phyloP scores from a whole-genome alignment of 2,797 vertebrate species.

The Protonibea diacanthus region DNA sequence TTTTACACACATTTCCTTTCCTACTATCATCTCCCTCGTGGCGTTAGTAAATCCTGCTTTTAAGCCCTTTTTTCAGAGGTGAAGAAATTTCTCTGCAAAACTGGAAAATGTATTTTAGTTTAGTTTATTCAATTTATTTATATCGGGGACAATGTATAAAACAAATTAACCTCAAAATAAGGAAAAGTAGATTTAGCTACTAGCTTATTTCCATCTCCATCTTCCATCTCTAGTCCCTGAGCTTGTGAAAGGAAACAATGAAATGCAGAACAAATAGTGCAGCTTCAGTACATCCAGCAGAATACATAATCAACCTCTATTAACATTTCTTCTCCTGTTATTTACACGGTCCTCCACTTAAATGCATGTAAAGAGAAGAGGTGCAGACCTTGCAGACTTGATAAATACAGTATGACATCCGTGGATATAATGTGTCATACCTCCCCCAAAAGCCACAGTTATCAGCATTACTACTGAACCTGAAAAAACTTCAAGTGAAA shows the following conservation, averaged over 20 bases:
- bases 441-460: constrained; percentile 3
- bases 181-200: too few species aligned
- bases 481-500: constrained; percentile 19
- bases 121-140: too few species aligned
- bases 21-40: neutral
- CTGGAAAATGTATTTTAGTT: neutral
- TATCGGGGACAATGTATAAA: too few species aligned
- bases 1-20: neutral
- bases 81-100: neutral
- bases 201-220: too few species aligned
- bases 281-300: neutral
- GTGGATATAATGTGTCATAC: neutral
- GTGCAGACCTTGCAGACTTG: neutral
- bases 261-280: neutral
- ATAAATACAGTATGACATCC: neutral
- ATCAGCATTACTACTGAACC: constrained; percentile 17
- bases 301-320: neutral
- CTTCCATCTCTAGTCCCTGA: too few species aligned
- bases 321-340: neutral
- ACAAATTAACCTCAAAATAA: too few species aligned
- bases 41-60: neutral
- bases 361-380: neutral
- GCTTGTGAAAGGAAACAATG: too few species aligned
- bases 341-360: neutral
- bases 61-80: neutral